These are phyloP conservation scores for Portunus trituberculatus DNA, from an alignment of 1,140 invertebrate species.

Conservation along the genomic window DNA sequence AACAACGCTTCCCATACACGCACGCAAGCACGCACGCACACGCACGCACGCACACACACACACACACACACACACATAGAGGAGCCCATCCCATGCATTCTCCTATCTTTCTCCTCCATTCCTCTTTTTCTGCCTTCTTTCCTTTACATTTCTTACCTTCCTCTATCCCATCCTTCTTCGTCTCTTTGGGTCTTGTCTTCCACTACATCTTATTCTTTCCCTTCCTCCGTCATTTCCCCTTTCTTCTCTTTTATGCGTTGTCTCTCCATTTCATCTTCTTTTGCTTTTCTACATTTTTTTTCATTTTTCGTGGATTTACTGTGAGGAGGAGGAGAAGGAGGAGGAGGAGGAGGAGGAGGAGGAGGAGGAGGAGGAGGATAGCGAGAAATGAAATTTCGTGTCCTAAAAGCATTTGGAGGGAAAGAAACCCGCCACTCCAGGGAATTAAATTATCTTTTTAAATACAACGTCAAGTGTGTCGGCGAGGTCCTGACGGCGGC, in stretches of 20 bases:
- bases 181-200: neutral
- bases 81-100: neutral
- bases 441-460: slow-evolving; percentile 32
- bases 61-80: neutral
- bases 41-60: neutral
- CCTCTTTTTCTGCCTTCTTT: neutral
- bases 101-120: slow-evolving; percentile 8
- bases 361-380: neutral
- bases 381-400: neutral
- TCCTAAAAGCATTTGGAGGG: slow-evolving; percentile 11
- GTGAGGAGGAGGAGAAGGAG: neutral
- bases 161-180: neutral
- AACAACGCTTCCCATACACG: too few species aligned
- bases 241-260: neutral
- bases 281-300: neutral
- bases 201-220: neutral
- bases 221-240: neutral
- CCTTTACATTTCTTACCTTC: neutral
- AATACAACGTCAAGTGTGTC: neutral
- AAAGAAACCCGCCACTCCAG: neutral
- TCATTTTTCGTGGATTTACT: neutral
- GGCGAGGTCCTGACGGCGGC: neutral
- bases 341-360: neutral
- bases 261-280: neutral
- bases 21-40: too few species aligned